Conservation (phyloP, 2,113 vertebrate species). For the Seriola dumerili region DNA sequence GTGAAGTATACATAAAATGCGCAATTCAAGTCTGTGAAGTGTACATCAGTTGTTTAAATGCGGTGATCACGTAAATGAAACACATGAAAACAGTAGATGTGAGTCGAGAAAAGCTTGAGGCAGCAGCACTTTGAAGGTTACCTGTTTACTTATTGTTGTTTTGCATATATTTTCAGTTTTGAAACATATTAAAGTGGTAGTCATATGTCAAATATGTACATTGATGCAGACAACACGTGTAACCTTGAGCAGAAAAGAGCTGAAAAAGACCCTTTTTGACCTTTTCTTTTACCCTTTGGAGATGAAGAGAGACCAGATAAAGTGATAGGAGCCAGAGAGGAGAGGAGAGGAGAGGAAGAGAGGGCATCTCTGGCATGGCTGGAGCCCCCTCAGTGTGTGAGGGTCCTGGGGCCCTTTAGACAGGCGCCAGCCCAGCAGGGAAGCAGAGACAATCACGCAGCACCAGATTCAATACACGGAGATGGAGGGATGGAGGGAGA, state of each 20-base stretch:
- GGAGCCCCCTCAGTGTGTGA: conserved; percentile 78
- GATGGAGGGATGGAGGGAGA: conserved; percentile 73
- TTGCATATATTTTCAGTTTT: background rate
- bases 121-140: conserved; percentile 49
- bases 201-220: background rate
- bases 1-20: conserved; percentile 68
- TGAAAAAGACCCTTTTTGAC: conserved; percentile 52
- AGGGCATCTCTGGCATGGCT: conserved; percentile 79
- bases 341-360: conserved; percentile 36
- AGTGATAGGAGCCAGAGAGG: conserved; percentile 25
- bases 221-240: background rate
- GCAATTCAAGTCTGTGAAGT: conserved; percentile 60
- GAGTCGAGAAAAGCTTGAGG: conserved; percentile 18
- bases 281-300: conserved; percentile 56
- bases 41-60: conserved; percentile 54
- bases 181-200: background rate
- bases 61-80: conserved; percentile 60
- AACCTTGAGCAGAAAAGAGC: conserved; percentile 1
- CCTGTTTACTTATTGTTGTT: conserved; percentile 29
- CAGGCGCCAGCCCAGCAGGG: conserved; percentile 85
- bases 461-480: conserved; percentile 82
- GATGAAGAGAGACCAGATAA: conserved; percentile 61
- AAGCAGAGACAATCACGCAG: conserved; percentile 83
- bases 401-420: conserved; percentile 83
- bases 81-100: conserved; percentile 5